Percentiles rank a stretch among this genome's conserved stretches.
phyloP scores from a whole-genome alignment of 2,888 invertebrate genomes.

The Rhaphigaster nebulosa region DNA sequence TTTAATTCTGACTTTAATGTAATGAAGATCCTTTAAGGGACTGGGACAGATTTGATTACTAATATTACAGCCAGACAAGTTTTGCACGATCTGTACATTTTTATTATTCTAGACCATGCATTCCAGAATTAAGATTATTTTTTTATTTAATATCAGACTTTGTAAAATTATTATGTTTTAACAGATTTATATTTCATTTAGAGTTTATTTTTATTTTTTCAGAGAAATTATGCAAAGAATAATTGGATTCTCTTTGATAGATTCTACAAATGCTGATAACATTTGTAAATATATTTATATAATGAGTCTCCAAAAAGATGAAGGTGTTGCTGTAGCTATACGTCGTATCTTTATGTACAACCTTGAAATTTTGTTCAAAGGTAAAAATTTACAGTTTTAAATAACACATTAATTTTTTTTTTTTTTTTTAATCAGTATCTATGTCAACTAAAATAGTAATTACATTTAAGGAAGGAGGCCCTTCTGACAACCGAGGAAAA shows the following conservation, averaged over 20 bases:
- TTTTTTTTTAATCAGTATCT: background rate
- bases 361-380: background rate
- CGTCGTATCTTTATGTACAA: background rate
- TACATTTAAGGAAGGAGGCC: too few species aligned
- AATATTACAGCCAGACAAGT: too few species aligned
- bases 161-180: too few species aligned
- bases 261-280: slow-evolving; percentile 11
- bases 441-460: too few species aligned
- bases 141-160: too few species aligned
- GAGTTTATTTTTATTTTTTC: background rate
- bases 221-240: background rate
- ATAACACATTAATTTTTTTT: background rate
- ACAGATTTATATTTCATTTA: background rate
- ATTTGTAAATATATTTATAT: slow-evolving; percentile 3
- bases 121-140: too few species aligned
- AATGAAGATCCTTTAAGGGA: too few species aligned
- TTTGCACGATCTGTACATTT: too few species aligned
- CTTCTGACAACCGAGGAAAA: too few species aligned
- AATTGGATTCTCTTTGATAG: slow-evolving; percentile 8
- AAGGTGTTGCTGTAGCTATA: background rate
- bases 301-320: slow-evolving; percentile 10
- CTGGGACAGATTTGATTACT: too few species aligned
- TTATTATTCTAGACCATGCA: too few species aligned
- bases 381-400: background rate
- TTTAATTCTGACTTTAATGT: too few species aligned